Base-by-base conservation (phyloP, 2,888 invertebrate species). In the Cinara cedri region DNA sequence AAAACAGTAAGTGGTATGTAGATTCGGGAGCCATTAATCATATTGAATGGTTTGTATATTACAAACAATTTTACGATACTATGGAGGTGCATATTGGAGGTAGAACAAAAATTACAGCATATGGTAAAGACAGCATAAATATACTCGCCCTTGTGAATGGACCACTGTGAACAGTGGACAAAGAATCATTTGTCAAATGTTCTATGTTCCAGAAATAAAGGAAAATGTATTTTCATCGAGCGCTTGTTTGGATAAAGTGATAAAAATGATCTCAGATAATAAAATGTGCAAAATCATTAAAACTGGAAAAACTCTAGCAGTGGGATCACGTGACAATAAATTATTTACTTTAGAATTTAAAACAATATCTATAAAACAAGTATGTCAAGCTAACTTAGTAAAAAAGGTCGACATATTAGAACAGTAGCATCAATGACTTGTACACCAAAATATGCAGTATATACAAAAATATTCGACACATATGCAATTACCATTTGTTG, bases 221-320 rank as follows among this genome's bases (percentile, higher is more conserved):
- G 34, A 54, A 51, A 71, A 55, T 71, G 13, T 19, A 6, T 70
- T 70, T 54, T 68, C 68, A 24, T 51, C 26, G 49, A 16, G 19
- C 10, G 26, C 54, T 1, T 70, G 19, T 16, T 34, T 71, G 19
- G 55, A 71, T 1, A 71, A 70, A 70, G 54, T 51, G 11, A 70
- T 70, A 55, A 34, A 55, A 55, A 55, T 71, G 70, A 21, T 42
- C 34, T 42, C 55, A 71, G 55, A 71, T 14, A 55, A 55, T 55
- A 16, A 71, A 0, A 19, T n/a, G n/a, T n/a, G 55, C 0, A 55
- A 42, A 55, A 71, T 3, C 19, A 55, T 71, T 46, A 65, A 46
- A 42, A 71, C 13, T 3, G 13, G 21, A 9, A 71, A 71, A 55
- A 11, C 42, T 55, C 13, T 54, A 49, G 49, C 49, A 19, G 19